A percentile compares a stretch with the other conserved stretches of the same genome.
Conservation (phyloP, 1,140 invertebrate genomes). For the Pseudomyrmex pallidus region DNA sequence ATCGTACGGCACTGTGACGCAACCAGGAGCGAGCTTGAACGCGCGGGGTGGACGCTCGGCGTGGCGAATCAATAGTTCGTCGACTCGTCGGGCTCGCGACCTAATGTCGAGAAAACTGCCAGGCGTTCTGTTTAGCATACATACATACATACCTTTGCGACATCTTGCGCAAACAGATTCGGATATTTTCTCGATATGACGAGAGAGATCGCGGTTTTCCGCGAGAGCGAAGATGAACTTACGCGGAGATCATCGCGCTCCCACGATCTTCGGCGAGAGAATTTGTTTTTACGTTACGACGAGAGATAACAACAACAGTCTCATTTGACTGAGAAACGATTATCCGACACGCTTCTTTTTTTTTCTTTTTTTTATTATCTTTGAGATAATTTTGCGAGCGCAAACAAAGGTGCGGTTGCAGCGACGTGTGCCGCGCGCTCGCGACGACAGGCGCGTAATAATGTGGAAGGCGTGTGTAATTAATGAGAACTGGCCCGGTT, state of each 20-base stretch:
- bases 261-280: not conserved
- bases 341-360: not conserved
- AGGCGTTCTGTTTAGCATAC: slow-evolving; percentile 34
- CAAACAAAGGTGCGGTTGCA: slow-evolving; percentile 26
- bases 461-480: slow-evolving; percentile 15
- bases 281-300: not conserved
- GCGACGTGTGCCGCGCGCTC: not conserved
- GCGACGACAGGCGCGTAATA: not conserved
- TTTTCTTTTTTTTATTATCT: not conserved
- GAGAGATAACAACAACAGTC: not conserved
- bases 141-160: not conserved
- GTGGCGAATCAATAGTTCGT: slow-evolving; percentile 83
- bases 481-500: slow-evolving; percentile 29
- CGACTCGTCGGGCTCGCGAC: slow-evolving; percentile 74
- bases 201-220: not conserved
- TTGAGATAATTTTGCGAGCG: not conserved
- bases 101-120: slow-evolving; percentile 62
- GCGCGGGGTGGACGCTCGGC: slow-evolving; percentile 39
- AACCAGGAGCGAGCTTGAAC: slow-evolving; percentile 35
- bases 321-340: not conserved
- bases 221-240: slow-evolving; percentile 54
- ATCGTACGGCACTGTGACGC: slow-evolving; percentile 62
- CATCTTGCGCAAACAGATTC: not conserved
- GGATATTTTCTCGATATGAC: not conserved
- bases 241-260: not conserved